Evolutionary conservation across 2,888 invertebrate species (phyloP), one percentile per base, ranked within the genome.

Genomic region (Amorpha juglandis): DNA sequence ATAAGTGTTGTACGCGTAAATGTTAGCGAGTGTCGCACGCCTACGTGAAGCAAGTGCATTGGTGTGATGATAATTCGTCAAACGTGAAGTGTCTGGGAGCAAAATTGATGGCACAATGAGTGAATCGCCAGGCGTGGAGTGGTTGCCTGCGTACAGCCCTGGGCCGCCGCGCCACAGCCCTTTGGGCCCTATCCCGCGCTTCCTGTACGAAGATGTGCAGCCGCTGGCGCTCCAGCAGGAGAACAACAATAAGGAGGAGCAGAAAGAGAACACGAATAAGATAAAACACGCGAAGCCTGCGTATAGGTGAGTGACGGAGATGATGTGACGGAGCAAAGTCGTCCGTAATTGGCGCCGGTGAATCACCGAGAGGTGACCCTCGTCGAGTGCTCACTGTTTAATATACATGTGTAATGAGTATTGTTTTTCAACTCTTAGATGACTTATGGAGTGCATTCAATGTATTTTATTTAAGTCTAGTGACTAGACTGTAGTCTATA

Each of bases 201-300:
- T 92, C 76, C 83, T 93, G 35, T 93, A 92, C 80, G 93, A 91
- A 74, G 93, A 91, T 80, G 92, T 93, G 68, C 91, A 92, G 77
- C 90, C 91, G 35, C 79, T 89, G 70, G 83, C 86, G 45, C 81
- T 90, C 67, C 84, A 86, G 71, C 90, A 88, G 78, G 91, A 92
- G 77, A 93, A 93, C 75, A 93, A 93, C 76, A 92, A 92, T 80
- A 92, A 91, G 82, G 91, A 91, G 74, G 92, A 90, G 65, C 89
- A 87, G 73, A 91, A 91, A 74, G 91, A 92, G 77, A 91, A 89
- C 71, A 79, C 87, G 64, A 92, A 90, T 75, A 91, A 91, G 84
- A 91, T 90, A 72, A 93, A 94, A 80, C 94, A 94, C 76, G 93
- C 94, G 6, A 94, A 94, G 79, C 94, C 94, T 71, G 94, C 94